Base-by-base conservation (phyloP, 2,797 vertebrate genomes). In the Diplodus sargus region DNA sequence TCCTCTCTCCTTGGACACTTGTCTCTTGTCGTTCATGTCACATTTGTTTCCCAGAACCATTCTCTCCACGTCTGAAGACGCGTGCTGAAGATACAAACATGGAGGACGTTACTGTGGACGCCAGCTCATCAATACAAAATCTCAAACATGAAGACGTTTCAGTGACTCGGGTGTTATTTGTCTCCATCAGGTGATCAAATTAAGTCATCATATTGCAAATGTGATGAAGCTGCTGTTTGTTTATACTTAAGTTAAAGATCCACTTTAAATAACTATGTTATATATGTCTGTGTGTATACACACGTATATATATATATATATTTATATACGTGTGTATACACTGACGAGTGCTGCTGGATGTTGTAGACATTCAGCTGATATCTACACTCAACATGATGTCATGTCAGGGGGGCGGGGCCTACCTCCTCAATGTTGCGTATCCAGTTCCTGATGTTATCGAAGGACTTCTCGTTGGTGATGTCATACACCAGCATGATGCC, bases 381-480 rank as follows among this genome's bases (percentile, higher is more conserved):
- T 7, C 30, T 34, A 34, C 30, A 34, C 30, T 34, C 30, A 5
- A 5, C 49, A 43, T 16, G 20, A 25, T 4, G 42, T 28, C 66
- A n/a, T 1, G 20, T 39, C 17, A 59, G 5, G 43, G 54, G 11
- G 64, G 58, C 25, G 17, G 2, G 93, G 34, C 90, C 80, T 90
- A 97, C 98, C 97, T 99, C 97, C 89, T 99, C 97, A 34, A 99
- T 99, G 93, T 99, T 99, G 79, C 97, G 96, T 91, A 99, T 99
- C 97, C 98, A 99, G 89, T 99, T 99, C 91, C 97, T 98, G 90
- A 99, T 99, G 91, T 98, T 99, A 83, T 99, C 98, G 83, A 98
- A 99, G 76, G 97, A 99, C 77, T 98, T 99, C 83, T 99, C 97
- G 66, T 97, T 98, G 85, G 97, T 99, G 93, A 99, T 99, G 90